Evolutionary conservation across 2,797 vertebrate genomes (phyloP), one percentile per base, ranked within the genome.

Genomic region (Jordanella pulchra): DNA sequence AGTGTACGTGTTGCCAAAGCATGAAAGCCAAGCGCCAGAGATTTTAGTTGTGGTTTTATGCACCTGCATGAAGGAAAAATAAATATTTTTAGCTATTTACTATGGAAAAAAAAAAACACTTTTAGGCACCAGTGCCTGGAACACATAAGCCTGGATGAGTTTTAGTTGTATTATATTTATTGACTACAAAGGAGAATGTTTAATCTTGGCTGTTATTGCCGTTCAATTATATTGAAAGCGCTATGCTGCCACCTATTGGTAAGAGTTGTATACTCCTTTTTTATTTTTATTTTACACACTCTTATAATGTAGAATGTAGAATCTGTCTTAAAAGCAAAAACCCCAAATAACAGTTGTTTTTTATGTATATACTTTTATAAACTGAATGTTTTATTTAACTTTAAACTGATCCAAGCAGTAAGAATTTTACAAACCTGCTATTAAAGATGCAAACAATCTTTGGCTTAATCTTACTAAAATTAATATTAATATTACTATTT

Each of bases 1-100:
- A 93, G 92, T 5, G 91, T 93, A 4, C 90, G 88, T 44, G 93
- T 93, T 53, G 92, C 89, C 47, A 93, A 76, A 65, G 93, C 85
- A 42, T 93, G 91, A 73, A 93, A 92, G 67, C 93, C 93, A 75
- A 93, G 71, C 0, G 91, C 93, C 83, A 93, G 64, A 63, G 94
- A 93, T 77, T 94, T 95, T 39, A 95, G 74, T 65, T 94, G 92
- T 32, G 94, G 93, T 65, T 92, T 92, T 69, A 94, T 94, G 83
- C 91, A 92, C 83, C 94, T 95, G 71, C 2, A 71, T 10, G 9
- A 65, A 64, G 23, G 81, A n/a, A 25, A 61, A 44, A 15, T 0
- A 25, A 25, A 3, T 64, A 9, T 15, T 12, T 42, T 64, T 25
- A 42, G 6, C 25, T 15, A 54, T 54, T 27, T 25, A 63, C 4